Evolutionary conservation across 2,113 vertebrate species (phyloP).

Genomic region (Suricata suricatta): DNA sequence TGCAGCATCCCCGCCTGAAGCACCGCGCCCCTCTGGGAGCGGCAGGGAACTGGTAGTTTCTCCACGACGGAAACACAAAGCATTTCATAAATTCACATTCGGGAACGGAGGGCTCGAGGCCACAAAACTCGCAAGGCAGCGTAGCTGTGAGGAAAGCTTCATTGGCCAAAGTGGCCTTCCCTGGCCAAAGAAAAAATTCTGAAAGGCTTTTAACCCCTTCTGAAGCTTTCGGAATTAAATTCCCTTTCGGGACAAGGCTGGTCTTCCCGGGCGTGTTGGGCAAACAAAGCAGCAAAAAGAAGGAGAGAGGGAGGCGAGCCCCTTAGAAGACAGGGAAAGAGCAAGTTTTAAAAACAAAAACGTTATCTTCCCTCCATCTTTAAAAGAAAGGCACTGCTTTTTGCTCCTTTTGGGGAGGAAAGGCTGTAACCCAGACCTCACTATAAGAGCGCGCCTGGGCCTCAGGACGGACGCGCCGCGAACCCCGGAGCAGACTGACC

Average conservation of each 20-base stretch:
- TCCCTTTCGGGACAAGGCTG: neutral
- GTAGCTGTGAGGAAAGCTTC: neutral
- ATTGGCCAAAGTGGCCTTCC: neutral
- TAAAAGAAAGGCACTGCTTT: neutral
- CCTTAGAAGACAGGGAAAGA: conserved; percentile 32
- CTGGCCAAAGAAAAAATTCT: neutral
- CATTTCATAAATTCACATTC: conserved; percentile 40
- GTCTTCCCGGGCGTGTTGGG: neutral
- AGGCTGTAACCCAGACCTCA: neutral
- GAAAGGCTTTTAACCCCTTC: neutral
- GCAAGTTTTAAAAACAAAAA: neutral
- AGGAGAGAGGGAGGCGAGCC: neutral
- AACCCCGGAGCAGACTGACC: neutral
- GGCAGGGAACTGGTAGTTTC: neutral
- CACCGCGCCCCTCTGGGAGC: neutral
- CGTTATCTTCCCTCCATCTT: neutral
- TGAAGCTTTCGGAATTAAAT: neutral
- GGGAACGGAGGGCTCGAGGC: neutral
- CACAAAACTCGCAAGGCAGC: neutral
- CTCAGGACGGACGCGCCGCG: neutral
- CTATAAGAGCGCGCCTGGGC: neutral
- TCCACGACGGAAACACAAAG: neutral
- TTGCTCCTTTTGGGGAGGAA: neutral
- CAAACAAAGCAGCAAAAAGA: neutral
- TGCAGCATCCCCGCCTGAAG: neutral